Evolutionary conservation across 2,888 invertebrate genomes (phyloP).

Genomic region (Microctonus hyperodae): DNA sequence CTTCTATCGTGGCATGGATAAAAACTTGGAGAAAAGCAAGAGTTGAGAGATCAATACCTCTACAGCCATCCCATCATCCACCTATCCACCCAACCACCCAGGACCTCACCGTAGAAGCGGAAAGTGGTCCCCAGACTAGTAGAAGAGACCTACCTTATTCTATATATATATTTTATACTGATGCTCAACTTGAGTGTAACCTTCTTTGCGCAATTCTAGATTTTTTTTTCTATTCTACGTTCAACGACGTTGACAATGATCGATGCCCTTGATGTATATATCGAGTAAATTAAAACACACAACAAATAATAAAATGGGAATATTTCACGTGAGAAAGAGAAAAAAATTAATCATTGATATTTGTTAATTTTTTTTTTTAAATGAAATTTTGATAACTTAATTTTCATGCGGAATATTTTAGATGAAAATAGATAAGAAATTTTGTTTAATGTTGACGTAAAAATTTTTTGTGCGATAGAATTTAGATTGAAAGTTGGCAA

Average conservation of each 20-base stretch:
- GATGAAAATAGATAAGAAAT: no score
- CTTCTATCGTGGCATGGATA: constrained; percentile 47
- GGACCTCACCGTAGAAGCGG: constrained; percentile 42
- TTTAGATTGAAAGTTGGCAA: no score
- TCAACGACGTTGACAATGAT: constrained; percentile 12
- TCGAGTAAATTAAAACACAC: not conserved
- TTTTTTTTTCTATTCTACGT: constrained; percentile 27
- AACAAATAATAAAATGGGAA: no score
- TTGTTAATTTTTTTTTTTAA: no score
- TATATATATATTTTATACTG: constrained; percentile 24
- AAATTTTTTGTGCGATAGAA: no score
- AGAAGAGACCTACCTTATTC: constrained; percentile 30
- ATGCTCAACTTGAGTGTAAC: not conserved
- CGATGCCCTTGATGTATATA: constrained; percentile 18
- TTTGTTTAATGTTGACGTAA: no score
- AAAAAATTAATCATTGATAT: not conserved
- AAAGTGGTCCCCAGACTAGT: constrained; percentile 49
- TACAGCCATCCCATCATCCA: constrained; percentile 48
- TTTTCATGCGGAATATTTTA: no score
- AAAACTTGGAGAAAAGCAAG: constrained; percentile 63
- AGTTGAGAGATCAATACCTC: constrained; percentile 63
- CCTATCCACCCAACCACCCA: constrained; percentile 38
- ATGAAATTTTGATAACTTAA: no score
- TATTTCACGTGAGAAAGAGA: not conserved
- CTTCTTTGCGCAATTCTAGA: constrained; percentile 32